phyloP scores from a whole-genome alignment of 2,113 vertebrate genomes.

The Myotis brandtii region DNA sequence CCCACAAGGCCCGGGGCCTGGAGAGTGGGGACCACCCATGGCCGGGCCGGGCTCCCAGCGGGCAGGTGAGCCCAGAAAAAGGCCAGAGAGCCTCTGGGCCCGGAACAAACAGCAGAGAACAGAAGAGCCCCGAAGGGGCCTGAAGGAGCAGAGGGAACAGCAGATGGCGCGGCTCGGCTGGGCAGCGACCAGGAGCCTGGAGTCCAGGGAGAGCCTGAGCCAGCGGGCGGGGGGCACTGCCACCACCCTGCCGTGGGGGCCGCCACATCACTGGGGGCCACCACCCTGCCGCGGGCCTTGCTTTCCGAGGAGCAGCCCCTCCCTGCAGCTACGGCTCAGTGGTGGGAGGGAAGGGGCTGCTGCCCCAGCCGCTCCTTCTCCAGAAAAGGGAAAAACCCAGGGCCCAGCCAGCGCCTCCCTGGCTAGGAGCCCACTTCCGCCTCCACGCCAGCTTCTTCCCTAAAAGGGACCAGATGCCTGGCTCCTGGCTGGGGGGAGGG shows the following conservation, averaged over 20 bases:
- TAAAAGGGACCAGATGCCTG: conserved; percentile 66
- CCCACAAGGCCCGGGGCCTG: accelerated
- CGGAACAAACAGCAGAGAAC: neutral
- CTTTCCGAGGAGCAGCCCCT: neutral
- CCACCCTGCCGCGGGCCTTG: neutral
- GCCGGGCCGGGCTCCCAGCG: accelerated
- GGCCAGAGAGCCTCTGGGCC: no score
- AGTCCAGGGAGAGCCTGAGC: neutral
- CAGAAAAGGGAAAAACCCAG: conserved; percentile 77
- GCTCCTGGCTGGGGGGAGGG: neutral
- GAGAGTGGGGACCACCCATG: accelerated
- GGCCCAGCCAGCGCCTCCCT: neutral
- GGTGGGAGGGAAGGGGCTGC: neutral
- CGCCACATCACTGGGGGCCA: no score
- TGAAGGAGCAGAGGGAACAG: neutral
- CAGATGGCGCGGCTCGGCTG: accelerated
- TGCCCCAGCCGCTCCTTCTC: conserved; percentile 10
- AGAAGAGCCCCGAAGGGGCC: neutral
- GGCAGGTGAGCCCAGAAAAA: neutral
- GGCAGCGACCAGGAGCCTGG: neutral
- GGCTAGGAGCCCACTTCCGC: conserved; percentile 53
- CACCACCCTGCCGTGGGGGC: no score
- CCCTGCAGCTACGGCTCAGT: neutral
- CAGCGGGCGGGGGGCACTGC: neutral
- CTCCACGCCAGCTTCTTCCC: conserved; percentile 59